Conservation (phyloP, 2,888 invertebrate species). For the Aelia acuminata region DNA sequence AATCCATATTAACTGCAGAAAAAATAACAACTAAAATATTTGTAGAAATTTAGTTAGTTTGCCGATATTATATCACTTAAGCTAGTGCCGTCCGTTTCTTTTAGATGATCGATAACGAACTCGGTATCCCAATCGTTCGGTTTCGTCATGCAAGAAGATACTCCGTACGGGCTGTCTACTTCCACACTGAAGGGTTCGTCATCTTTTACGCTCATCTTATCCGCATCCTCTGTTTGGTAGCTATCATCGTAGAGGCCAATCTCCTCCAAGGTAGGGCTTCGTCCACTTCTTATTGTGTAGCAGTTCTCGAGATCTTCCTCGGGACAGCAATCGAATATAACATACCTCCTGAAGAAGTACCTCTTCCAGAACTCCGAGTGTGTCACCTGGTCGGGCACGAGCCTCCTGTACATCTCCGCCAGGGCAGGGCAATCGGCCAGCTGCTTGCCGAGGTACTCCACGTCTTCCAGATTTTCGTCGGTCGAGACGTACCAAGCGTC, state of each 20-base stretch:
- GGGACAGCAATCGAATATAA: not conserved
- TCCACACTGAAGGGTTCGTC: not conserved
- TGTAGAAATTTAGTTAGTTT: not conserved
- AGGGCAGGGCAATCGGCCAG: not conserved
- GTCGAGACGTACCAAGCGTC: not conserved
- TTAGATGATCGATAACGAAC: not conserved
- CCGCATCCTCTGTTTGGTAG: not conserved
- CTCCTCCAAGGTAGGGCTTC: not conserved
- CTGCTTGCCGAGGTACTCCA: not conserved
- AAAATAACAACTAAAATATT: not conserved
- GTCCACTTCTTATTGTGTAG: not conserved
- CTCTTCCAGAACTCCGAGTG: conserved; percentile 45
- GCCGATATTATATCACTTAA: not conserved
- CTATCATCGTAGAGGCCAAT: not conserved
- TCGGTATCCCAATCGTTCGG: not conserved
- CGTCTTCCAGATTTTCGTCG: too few relatives aligned
- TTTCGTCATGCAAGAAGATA: not conserved
- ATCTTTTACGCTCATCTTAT: not conserved
- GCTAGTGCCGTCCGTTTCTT: not conserved
- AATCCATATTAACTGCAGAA: not conserved
- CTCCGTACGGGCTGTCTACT: not conserved
- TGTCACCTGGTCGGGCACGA: not conserved
- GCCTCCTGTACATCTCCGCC: not conserved
- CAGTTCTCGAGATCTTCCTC: not conserved
- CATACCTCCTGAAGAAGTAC: not conserved